These are phyloP conservation scores for Etheostoma perlongum DNA, from an alignment of 2,797 vertebrate species.

Conservation along the genomic window DNA sequence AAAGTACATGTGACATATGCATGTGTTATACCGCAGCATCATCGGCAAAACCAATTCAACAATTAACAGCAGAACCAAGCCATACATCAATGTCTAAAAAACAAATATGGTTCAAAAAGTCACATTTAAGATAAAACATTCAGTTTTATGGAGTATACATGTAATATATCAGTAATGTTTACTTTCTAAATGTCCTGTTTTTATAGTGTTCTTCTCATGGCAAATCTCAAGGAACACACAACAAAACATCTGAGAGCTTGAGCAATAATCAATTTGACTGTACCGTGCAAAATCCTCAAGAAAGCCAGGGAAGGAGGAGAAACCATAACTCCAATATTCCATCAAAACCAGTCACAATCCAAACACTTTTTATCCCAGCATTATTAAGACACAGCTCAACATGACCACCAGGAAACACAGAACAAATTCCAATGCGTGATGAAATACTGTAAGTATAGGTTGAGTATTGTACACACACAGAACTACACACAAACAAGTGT, in stretches of 20 bases:
- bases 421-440: not conserved
- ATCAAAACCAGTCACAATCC: not conserved
- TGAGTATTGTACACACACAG: not conserved
- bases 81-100: not conserved
- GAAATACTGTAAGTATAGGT: too few relatives aligned
- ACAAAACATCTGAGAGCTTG: not conserved
- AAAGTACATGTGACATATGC: too few relatives aligned
- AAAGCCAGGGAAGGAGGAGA: slow-evolving; percentile 1
- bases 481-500: not conserved
- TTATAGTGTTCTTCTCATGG: not conserved
- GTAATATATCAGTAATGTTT: not conserved
- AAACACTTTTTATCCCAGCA: not conserved
- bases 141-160: not conserved
- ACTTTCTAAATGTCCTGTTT: not conserved
- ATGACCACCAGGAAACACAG: not conserved
- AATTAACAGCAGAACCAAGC: not conserved
- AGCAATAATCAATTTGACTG: not conserved
- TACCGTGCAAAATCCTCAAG: not conserved
- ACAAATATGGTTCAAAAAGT: not conserved
- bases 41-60: not conserved
- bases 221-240: not conserved
- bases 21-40: not conserved
- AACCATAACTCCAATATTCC: not conserved
- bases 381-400: not conserved
- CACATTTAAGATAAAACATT: not conserved